Evolutionary conservation across 2,797 vertebrate species (phyloP).

Genomic region (Sebastes oblongus): DNA sequence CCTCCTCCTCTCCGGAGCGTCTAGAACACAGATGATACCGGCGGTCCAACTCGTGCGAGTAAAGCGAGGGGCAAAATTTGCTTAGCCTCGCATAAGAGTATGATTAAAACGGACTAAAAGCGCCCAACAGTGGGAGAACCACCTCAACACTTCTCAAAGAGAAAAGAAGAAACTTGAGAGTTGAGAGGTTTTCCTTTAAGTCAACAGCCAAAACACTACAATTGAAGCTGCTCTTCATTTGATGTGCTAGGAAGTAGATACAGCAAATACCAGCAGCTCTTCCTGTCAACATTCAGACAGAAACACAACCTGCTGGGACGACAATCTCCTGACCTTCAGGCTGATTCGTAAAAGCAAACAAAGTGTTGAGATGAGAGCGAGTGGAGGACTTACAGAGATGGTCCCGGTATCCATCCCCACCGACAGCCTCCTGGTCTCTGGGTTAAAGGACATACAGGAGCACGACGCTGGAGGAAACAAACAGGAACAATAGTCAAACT

Average conservation of each 20-base stretch:
- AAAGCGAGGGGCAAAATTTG: no score
- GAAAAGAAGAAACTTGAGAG: not conserved
- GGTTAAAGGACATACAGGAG: slow-evolving; percentile 98
- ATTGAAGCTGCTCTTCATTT: not conserved
- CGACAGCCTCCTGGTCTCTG: slow-evolving; percentile 96
- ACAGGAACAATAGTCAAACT: not conserved
- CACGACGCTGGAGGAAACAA: slow-evolving; percentile 86
- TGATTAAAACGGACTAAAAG: no score
- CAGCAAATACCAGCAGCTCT: not conserved
- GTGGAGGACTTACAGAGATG: slow-evolving; percentile 89
- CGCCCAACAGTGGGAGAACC: no score
- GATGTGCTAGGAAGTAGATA: not conserved
- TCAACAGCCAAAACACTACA: not conserved
- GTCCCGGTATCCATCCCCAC: slow-evolving; percentile 95
- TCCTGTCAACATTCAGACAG: not conserved
- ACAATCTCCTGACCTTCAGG: not conserved
- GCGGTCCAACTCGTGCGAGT: no score
- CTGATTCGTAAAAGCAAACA: not conserved
- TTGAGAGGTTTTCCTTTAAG: not conserved
- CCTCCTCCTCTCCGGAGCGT: no score
- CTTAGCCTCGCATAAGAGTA: no score
- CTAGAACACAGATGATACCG: no score
- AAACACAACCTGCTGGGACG: not conserved
- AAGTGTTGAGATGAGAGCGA: not conserved
- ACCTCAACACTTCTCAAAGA: not conserved